These are phyloP conservation scores for Stegostoma tigrinum DNA, from an alignment of 2,113 vertebrate genomes.

Conservation along the genomic window DNA sequence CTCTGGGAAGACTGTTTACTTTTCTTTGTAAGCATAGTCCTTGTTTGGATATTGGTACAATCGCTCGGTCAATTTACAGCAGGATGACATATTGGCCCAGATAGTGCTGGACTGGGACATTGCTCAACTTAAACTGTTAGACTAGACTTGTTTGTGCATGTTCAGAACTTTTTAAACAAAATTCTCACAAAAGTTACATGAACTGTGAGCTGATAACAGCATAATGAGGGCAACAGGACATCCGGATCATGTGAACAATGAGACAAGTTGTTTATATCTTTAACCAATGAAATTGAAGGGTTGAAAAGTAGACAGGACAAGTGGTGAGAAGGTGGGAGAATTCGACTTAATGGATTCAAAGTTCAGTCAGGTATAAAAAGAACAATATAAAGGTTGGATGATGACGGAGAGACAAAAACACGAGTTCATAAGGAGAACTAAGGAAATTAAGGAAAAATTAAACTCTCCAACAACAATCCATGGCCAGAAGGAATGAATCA, in stretches of 20 bases:
- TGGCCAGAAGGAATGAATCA: background rate
- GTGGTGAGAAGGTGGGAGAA: background rate
- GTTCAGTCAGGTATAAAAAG: background rate
- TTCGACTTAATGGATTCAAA: background rate
- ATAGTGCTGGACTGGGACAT: background rate
- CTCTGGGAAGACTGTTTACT: background rate
- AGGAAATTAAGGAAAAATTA: background rate
- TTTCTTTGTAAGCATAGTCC: background rate
- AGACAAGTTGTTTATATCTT: background rate
- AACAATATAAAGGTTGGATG: background rate
- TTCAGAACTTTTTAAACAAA: background rate
- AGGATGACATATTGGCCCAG: background rate
- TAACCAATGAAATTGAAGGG: background rate
- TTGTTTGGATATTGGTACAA: background rate
- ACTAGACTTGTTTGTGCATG: background rate
- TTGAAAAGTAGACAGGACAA: background rate
- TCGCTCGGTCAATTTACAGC: background rate
- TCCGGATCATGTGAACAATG: background rate
- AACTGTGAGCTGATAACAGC: background rate
- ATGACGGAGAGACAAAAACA: background rate
- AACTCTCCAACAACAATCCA: background rate
- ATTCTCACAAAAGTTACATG: background rate
- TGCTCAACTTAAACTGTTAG: background rate
- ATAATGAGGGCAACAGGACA: background rate
- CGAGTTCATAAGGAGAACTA: background rate